Evolutionary conservation across 2,888 invertebrate species (phyloP).

Genomic region (Geophilus truncorum): DNA sequence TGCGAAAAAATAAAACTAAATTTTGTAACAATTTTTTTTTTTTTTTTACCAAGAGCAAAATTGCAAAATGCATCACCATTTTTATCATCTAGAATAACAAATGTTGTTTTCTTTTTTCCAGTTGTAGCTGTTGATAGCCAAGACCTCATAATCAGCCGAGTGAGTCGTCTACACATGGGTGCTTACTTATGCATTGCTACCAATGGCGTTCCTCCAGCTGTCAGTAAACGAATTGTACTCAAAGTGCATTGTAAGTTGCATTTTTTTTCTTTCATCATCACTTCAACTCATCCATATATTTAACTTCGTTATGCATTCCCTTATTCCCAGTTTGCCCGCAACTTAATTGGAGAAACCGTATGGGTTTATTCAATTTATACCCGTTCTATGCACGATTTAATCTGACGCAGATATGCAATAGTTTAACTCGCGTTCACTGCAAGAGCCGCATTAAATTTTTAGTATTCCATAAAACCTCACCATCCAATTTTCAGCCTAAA

Average conservation of each 20-base stretch:
- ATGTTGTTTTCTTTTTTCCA: background rate
- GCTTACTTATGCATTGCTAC: slow-evolving; percentile 22
- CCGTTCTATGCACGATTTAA: background rate
- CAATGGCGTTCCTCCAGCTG: slow-evolving; percentile 22
- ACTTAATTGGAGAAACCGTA: background rate
- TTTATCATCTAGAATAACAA: too few relatives aligned
- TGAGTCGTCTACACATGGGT: slow-evolving; percentile 30
- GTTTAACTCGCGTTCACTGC: background rate
- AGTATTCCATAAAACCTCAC: background rate
- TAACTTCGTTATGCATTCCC: background rate
- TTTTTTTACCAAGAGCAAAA: background rate
- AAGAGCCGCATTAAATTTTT: background rate
- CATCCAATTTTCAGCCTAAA: background rate
- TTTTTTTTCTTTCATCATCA: background rate
- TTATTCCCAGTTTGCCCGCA: background rate
- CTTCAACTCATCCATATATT: too few relatives aligned
- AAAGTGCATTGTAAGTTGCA: slow-evolving; percentile 14
- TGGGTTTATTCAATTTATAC: background rate
- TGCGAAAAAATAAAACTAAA: background rate
- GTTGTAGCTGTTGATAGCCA: background rate
- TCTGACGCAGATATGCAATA: background rate
- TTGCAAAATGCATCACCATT: too few relatives aligned
- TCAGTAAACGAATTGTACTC: slow-evolving; percentile 16
- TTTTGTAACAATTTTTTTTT: too few relatives aligned
- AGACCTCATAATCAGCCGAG: background rate